Percentiles rank a stretch among this genome's conserved stretches.
Conservation (phyloP, 1,140 invertebrate genomes). For the Paralvinella palmiformis region DNA sequence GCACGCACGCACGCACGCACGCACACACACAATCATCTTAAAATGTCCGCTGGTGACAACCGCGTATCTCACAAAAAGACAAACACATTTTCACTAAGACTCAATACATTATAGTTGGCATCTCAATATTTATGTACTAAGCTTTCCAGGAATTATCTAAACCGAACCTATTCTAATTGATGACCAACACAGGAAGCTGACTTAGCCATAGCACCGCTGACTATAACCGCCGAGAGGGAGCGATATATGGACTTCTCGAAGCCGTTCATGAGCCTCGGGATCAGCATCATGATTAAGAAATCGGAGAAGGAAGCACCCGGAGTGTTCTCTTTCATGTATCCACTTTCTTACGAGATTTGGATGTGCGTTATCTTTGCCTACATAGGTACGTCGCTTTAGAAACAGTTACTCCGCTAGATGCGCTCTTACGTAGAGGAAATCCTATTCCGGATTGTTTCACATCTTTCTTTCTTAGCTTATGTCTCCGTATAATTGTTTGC, state of each 20-base stretch:
- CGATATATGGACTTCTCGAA: constrained; percentile 32
- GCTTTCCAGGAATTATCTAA: not conserved
- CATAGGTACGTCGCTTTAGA: no score
- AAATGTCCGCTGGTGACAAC: not conserved
- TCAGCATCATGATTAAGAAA: constrained; percentile 36
- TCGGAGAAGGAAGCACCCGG: constrained; percentile 51
- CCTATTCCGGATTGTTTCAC: no score
- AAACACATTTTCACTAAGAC: not conserved
- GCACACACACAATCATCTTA: not conserved
- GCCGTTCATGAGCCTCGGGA: constrained; percentile 34
- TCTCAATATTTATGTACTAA: not conserved
- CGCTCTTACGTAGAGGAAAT: no score
- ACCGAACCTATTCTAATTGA: not conserved
- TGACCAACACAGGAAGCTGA: constrained; percentile 25
- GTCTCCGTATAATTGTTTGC: no score
- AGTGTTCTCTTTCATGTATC: constrained; percentile 86
- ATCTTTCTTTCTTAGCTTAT: no score
- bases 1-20: not conserved
- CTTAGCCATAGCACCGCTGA: constrained; percentile 32
- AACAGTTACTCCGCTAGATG: no score
- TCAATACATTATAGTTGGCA: not conserved
- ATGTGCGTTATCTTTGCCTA: constrained; percentile 78
- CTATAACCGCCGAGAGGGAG: constrained; percentile 29
- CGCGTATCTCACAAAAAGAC: not conserved
- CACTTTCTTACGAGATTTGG: constrained; percentile 94